Evolutionary conservation across 2,113 vertebrate genomes (phyloP).

Genomic region (Balaeniceps rex): DNA sequence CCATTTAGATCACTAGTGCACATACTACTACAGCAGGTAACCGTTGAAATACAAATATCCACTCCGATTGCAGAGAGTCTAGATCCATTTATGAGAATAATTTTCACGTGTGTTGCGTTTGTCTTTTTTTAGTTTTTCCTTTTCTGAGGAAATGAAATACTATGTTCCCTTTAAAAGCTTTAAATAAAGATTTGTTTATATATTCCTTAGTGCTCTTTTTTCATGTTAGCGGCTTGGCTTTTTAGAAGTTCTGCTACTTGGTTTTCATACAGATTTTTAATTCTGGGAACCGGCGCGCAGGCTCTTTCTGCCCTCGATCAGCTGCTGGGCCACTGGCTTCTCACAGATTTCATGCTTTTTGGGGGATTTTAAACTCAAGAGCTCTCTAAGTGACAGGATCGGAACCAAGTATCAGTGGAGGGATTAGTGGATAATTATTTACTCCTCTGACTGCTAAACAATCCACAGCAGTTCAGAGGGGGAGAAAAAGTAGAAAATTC

Average conservation of each 20-base stretch:
- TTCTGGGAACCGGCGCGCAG: too few relatives aligned
- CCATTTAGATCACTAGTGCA: too few relatives aligned
- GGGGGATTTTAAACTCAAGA: background rate
- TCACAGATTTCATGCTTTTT: background rate
- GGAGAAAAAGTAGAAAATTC: background rate
- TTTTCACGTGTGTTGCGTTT: background rate
- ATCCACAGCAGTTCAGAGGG: background rate
- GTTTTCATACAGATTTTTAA: background rate
- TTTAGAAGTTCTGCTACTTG: background rate
- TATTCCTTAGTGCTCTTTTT: background rate
- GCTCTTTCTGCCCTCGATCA: background rate
- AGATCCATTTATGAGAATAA: background rate
- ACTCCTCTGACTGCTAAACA: background rate
- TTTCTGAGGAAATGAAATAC: background rate
- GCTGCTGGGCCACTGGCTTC: background rate
- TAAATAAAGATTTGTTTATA: slow-evolving; percentile 43
- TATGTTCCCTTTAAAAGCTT: slow-evolving; percentile 8
- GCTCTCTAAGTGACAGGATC: background rate
- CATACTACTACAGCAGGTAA: background rate
- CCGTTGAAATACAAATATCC: background rate
- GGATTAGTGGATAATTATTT: background rate
- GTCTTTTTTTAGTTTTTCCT: background rate
- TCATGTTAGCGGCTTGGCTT: background rate
- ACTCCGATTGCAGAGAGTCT: background rate
- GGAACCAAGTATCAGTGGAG: background rate